Conservation (phyloP, 2,888 invertebrate genomes). For the Oxyscelio sp. region DNA sequence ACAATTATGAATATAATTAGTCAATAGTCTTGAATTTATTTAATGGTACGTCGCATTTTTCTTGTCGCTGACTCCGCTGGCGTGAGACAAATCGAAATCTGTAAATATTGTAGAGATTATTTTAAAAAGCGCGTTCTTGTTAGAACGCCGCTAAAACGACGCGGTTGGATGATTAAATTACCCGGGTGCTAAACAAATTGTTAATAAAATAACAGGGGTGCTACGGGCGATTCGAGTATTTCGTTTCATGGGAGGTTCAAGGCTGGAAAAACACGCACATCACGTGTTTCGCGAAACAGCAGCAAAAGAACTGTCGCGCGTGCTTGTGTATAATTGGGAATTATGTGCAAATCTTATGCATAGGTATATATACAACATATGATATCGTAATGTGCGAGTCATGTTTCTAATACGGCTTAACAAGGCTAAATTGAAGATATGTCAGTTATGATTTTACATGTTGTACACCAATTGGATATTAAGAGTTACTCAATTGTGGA, state of each 20-base stretch:
- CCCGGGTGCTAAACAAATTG: conserved; percentile 31
- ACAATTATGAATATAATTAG: neutral
- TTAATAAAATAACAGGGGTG: conserved; percentile 36
- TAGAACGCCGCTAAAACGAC: conserved; percentile 19
- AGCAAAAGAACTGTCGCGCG: conserved; percentile 13
- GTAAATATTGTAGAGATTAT: conserved; percentile 63
- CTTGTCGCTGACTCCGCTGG: conserved; percentile 56
- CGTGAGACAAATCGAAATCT: conserved; percentile 60
- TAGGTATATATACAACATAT: conserved; percentile 28
- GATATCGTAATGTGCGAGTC: conserved; percentile 9
- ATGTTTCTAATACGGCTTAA: neutral
- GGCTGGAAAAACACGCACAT: conserved; percentile 57
- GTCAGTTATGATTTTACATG: neutral
- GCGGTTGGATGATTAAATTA: conserved; percentile 38
- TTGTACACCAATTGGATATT: no score
- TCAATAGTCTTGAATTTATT: conserved; percentile 32
- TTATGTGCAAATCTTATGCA: conserved; percentile 54
- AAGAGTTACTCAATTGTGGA: no score
- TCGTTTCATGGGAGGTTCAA: conserved; percentile 58
- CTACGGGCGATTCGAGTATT: conserved; percentile 53
- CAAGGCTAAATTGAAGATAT: neutral
- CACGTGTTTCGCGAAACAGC: conserved; percentile 36
- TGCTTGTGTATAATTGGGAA: no score
- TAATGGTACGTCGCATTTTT: conserved; percentile 45
- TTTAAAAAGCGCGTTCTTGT: conserved; percentile 37